Percentiles rank a stretch among this genome's conserved stretches.
Conservation (phyloP, 2,113 vertebrate species). For the Sorex araneus region DNA sequence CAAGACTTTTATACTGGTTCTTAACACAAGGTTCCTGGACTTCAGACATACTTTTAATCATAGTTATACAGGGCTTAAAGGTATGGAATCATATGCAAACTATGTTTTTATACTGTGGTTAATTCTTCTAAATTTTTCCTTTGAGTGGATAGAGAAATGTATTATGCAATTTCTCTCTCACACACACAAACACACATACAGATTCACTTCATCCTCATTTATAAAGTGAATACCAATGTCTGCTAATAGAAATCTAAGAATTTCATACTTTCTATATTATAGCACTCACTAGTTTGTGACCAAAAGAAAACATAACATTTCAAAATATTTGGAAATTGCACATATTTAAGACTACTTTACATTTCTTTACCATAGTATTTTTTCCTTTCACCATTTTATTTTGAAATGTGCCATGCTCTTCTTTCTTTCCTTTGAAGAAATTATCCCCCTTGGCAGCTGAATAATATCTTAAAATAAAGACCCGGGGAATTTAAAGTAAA, state of each 20-base stretch:
- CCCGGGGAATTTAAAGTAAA: slow-evolving; percentile 78
- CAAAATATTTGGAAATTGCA: slow-evolving; percentile 72
- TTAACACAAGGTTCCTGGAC: neutral
- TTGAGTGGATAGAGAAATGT: neutral
- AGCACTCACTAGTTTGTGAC: slow-evolving; percentile 57
- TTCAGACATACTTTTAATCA: slow-evolving; percentile 27
- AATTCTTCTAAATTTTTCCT: slow-evolving; percentile 23
- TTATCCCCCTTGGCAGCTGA: slow-evolving; percentile 65
- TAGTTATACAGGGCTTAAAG: neutral
- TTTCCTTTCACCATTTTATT: slow-evolving; percentile 74
- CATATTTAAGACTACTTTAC: slow-evolving; percentile 62
- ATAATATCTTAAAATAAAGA: slow-evolving; percentile 79
- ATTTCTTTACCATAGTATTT: slow-evolving; percentile 70
- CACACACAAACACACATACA: neutral
- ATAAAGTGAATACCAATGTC: neutral
- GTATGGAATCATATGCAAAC: slow-evolving; percentile 23
- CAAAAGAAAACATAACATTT: slow-evolving; percentile 61
- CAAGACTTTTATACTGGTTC: neutral
- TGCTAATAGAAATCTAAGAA: slow-evolving; percentile 27
- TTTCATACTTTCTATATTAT: slow-evolving; percentile 20
- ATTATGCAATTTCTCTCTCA: too few relatives aligned
- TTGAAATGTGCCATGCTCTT: slow-evolving; percentile 64
- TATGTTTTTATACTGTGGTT: neutral
- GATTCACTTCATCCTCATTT: neutral
- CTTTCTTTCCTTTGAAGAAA: neutral